Percentiles rank a stretch among this genome's conserved stretches.
Evolutionary conservation across 2,113 vertebrate genomes (phyloP).

Genomic region (Aspiorhynchus laticeps): DNA sequence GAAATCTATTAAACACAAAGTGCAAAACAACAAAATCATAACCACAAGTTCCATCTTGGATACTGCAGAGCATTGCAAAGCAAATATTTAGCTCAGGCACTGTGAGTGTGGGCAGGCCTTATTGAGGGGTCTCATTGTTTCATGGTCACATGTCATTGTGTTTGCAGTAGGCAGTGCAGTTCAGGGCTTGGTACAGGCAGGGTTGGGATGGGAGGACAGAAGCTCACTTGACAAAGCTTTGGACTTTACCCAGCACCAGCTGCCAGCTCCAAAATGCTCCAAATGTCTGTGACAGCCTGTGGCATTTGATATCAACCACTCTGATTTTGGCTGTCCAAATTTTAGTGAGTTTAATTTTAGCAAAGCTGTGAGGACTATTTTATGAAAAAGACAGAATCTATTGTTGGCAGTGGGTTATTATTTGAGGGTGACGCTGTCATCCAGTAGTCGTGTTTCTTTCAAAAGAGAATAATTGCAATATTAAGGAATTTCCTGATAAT

Average conservation of each 20-base stretch:
- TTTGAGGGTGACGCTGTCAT: background rate
- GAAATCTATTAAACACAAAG: conserved; percentile 8
- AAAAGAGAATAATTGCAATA: background rate
- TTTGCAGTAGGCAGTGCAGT: conserved; percentile 40
- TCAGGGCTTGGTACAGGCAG: conserved; percentile 51
- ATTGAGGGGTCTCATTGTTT: conserved; percentile 50
- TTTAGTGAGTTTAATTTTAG: background rate
- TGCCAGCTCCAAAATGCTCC: conserved; percentile 14
- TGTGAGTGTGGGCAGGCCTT: conserved; percentile 28
- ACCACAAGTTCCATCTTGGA: background rate
- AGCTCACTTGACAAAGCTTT: conserved; percentile 40
- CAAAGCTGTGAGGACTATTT: background rate
- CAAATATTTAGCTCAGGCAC: conserved; percentile 17
- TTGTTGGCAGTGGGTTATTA: background rate
- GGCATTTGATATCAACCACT: conserved; percentile 31
- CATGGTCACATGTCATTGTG: conserved; percentile 39
- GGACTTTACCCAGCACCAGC: conserved; percentile 20
- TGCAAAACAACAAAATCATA: conserved; percentile 22
- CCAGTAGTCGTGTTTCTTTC: background rate
- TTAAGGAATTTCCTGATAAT: background rate
- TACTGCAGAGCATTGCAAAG: background rate
- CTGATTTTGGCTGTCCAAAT: conserved; percentile 14
- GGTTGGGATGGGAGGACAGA: conserved; percentile 27
- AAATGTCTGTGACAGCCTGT: conserved; percentile 22
- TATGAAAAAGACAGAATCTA: background rate